Conservation (phyloP, 2,888 invertebrate genomes). For the Stenolophus ochropezus region DNA sequence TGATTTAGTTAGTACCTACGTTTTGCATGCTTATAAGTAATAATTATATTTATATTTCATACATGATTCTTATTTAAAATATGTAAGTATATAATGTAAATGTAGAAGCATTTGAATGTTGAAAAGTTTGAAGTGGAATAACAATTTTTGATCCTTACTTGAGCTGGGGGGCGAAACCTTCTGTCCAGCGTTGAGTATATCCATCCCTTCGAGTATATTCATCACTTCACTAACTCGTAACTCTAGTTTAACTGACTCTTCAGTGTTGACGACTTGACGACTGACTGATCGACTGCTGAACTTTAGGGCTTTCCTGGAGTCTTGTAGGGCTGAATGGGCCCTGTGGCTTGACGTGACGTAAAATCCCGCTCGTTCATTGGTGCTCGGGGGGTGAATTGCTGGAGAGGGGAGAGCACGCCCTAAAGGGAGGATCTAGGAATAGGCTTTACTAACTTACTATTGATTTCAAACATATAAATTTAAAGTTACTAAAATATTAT, state of each 20-base stretch:
- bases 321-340: neutral
- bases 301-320: constrained; percentile 8
- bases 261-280: neutral
- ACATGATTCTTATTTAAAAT: no score
- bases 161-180: neutral
- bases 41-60: no score
- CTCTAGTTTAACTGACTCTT: neutral
- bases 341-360: constrained; percentile 11
- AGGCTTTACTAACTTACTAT: no score
- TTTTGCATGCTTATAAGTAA: no score
- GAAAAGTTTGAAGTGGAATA: no score
- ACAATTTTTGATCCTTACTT: neutral
- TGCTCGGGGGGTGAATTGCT: neutral
- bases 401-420: constrained; percentile 3
- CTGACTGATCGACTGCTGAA: constrained; percentile 14
- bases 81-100: no score
- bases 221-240: no score
- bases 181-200: neutral
- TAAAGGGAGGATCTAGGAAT: neutral
- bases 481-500: no score
- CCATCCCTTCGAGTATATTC: neutral
- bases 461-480: no score
- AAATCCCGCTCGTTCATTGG: neutral
- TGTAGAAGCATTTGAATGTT: no score
- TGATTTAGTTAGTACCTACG: no score